Evolutionary conservation across 2,113 vertebrate genomes (phyloP).

Genomic region (Percopsis transmontana): DNA sequence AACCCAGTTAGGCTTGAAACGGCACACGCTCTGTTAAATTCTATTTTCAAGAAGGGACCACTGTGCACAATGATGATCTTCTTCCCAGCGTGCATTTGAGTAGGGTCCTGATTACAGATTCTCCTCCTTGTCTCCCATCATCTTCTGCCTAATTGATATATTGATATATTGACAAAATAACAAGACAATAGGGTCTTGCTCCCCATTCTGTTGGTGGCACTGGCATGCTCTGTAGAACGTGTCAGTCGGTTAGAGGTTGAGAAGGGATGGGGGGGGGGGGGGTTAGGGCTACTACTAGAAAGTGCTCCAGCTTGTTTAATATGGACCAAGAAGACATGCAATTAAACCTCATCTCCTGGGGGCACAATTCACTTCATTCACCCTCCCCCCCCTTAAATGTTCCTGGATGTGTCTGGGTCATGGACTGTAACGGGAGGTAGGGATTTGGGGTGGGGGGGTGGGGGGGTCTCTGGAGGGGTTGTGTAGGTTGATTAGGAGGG

Average conservation of each 20-base stretch:
- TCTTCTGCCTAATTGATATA: conserved; percentile 74
- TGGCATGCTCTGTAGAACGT: conserved; percentile 60
- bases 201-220: conserved; percentile 62
- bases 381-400: conserved; percentile 51
- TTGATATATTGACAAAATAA: conserved; percentile 73
- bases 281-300: conserved; percentile 43
- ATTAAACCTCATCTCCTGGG: conserved; percentile 69
- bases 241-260: conserved; percentile 61
- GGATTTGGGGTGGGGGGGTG: conserved; percentile 23
- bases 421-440: conserved; percentile 35
- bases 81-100: conserved; percentile 68
- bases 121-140: conserved; percentile 71
- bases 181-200: conserved; percentile 67
- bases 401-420: conserved; percentile 72
- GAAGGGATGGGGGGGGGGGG: conserved; percentile 2
- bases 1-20: conserved; percentile 60
- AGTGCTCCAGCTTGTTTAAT: conserved; percentile 67
- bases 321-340: conserved; percentile 71
- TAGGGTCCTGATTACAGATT: conserved; percentile 75
- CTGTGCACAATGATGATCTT: conserved; percentile 76
- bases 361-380: conserved; percentile 59
- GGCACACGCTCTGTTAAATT: too few species aligned
- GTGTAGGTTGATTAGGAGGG: conserved; percentile 70
- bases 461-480: conserved; percentile 54
- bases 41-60: conserved; percentile 64